Base-by-base conservation (phyloP, 2,888 invertebrate species). In the Dioctria rufipes region DNA sequence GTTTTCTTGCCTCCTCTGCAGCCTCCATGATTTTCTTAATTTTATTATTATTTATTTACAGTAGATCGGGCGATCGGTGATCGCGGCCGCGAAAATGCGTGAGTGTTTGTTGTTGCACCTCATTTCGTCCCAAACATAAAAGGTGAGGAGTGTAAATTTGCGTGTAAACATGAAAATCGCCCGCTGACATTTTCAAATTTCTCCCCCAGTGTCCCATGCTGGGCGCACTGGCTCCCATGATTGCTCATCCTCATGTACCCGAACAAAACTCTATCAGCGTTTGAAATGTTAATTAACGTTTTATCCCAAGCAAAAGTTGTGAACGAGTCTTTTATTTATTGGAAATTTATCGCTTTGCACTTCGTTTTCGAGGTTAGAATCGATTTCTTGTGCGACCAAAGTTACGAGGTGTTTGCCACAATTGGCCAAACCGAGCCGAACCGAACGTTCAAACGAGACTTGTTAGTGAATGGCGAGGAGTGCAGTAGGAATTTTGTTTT, bases 111-210 rank as follows among this genome's bases (percentile, higher is more conserved):
- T 80, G 54, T 69, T 80, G 80, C 69, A 80, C 69, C 80, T 80
- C 71, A 80, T 80, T 80, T 61, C 80, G 39, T 71, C 43, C 60
- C 11, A 49, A 61, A 71, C 39, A 80, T 60, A 80, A 80, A 25
- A 80, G 71, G 80, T 80, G 80, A 58, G 37, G 80, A 61, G 78
- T 81, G 80, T 81, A 81, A 81, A 81, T 81, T 81, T 81, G 80
- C 80, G 80, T 81, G 80, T 81, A 81, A 81, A 81, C 80, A 81
- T 81, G 80, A 78, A 81, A 78, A 81, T 81, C 80, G 60, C 80
- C 80, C 69, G 80, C 80, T 81, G 80, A 81, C 61, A 81, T 78
- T 81, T 81, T 81, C 78, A 61, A 81, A 81, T 81, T 80, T 81
- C 71, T 61, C 80, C 49, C 67, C 61, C 46, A 79, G 79, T 58